Conservation (phyloP, 2,797 vertebrate genomes). For the Chloroceryle amazona region DNA sequence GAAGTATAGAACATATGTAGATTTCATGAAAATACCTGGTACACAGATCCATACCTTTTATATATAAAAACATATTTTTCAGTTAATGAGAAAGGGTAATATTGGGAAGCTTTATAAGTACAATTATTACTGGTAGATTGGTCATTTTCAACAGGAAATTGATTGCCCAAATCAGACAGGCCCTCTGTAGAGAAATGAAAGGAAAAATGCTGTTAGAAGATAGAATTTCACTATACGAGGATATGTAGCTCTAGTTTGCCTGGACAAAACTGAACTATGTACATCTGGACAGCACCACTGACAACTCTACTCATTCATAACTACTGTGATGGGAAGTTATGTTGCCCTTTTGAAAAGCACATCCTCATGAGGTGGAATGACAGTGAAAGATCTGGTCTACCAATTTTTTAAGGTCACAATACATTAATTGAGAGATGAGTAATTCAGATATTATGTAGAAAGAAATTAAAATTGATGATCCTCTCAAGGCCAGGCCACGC, state of each 20-base stretch:
- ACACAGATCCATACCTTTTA: neutral
- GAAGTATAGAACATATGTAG: neutral
- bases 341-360: neutral
- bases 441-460: neutral
- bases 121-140: neutral
- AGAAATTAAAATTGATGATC: neutral
- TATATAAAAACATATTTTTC: neutral
- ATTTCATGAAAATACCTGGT: neutral
- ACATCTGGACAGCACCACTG: neutral
- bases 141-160: neutral
- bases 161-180: neutral
- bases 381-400: neutral
- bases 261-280: neutral
- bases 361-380: neutral
- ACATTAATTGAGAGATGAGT: neutral
- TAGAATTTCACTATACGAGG: neutral
- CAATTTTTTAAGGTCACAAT: neutral
- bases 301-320: neutral
- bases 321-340: neutral
- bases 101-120: neutral
- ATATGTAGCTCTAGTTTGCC: neutral
- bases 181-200: neutral
- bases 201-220: neutral
- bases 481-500: neutral
- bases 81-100: neutral